Evolutionary conservation across 2,797 vertebrate genomes (phyloP), one percentile per base, ranked within the genome.

Genomic region (Uromys caudimaculatus): DNA sequence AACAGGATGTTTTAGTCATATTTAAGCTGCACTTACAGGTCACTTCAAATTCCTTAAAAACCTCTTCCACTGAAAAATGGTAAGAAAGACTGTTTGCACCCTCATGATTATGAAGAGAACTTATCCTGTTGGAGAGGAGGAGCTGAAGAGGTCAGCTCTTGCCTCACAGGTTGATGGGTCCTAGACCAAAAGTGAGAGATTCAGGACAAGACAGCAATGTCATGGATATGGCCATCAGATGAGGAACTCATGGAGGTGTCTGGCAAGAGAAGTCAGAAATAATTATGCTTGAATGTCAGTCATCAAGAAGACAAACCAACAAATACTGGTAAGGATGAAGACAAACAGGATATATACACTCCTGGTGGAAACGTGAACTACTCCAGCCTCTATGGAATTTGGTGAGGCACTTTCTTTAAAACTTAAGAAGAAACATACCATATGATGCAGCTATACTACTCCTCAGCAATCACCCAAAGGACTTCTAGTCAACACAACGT

Each of bases 31-130:
- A 52, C 32, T 14, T 93, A 93, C 3, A 24, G 32, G 21, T 91
- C 23, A 95, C 85, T 96, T 97, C 29, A 94, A 89, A 24, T 89
- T 86, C 10, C 58, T 50, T 92, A 60, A 24, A 71, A 77, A 71
- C 8, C 14, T 27, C 16, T 84, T 21, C 38, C 9, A 89, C 24
- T 67, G 47, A 1, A 94, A 90, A 86, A 82, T 56, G 19, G 73
- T 90, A 88, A 56, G 4, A 88, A 67, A 10, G 13, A 14, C 32
- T 96, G 0, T 54, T 77, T 64, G 19, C 13, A 54, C 7, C 24
- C 41, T 64, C 7, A 32, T 17, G 60, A 73, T 73, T 84, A 84
- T 32, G n/a, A 82, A 62, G 50, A 56, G 2, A 86, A 83, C 32
- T 56, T 73, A 10, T 89, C 11, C 35, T 58, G 4, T 5, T 47